These are phyloP conservation scores for Mustela lutreola DNA, from an alignment of 2,113 vertebrate genomes.

Conservation along the genomic window DNA sequence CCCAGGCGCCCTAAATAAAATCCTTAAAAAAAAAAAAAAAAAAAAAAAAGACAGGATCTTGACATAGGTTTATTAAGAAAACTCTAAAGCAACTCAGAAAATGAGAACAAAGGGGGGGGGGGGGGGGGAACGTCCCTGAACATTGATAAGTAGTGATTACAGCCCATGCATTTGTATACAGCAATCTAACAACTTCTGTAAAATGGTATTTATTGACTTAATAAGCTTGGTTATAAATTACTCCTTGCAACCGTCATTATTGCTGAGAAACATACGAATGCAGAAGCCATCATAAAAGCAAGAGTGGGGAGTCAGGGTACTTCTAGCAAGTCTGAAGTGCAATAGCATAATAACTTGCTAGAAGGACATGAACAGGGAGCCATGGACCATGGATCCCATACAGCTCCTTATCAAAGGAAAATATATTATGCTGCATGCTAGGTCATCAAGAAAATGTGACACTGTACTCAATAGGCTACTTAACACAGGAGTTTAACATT, in stretches of 20 bases:
- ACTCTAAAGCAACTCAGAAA: slow-evolving; percentile 20
- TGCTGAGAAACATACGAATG: slow-evolving; percentile 7
- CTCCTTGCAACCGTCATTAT: not conserved
- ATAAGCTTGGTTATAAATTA: slow-evolving; percentile 19
- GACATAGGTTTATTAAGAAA: slow-evolving; percentile 35
- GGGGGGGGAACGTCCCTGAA: not conserved
- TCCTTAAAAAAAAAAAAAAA: no score
- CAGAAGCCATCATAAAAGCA: slow-evolving; percentile 54
- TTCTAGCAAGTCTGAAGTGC: not conserved
- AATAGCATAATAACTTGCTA: not conserved
- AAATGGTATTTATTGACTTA: slow-evolving; percentile 7
- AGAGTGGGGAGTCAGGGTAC: not conserved
- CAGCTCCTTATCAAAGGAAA: not conserved
- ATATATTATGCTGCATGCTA: not conserved
- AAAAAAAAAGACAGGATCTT: not conserved
- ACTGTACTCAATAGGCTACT: not conserved
- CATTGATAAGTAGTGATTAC: not conserved
- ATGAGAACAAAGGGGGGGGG: not conserved
- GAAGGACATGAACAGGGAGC: not conserved
- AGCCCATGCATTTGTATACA: not conserved
- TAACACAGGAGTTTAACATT: not conserved
- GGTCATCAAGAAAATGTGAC: not conserved
- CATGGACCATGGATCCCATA: not conserved
- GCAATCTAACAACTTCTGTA: not conserved
- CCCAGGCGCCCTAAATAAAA: no score